These are phyloP conservation scores for Eupithecia tripunctaria DNA, from an alignment of 2,888 invertebrate genomes.

Conservation along the genomic window DNA sequence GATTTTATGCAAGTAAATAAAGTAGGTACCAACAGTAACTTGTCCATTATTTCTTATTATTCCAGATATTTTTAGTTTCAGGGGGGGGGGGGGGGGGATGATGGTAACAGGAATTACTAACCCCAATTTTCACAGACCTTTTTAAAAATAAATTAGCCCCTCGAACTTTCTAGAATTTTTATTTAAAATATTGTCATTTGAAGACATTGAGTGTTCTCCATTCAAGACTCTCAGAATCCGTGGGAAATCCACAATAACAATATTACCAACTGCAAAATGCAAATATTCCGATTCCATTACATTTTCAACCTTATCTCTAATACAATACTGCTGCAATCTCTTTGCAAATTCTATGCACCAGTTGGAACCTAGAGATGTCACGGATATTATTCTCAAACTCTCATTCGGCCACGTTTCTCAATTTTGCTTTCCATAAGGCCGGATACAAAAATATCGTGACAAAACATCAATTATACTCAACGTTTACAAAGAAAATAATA, in stretches of 20 bases:
- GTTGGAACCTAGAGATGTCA: not conserved
- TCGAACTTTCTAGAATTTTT: not conserved
- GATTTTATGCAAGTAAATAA: too few relatives aligned
- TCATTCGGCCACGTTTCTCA: not conserved
- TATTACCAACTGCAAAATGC: constrained; percentile 55
- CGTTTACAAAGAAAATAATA: not conserved
- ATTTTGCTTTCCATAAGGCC: not conserved
- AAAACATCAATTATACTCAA: not conserved
- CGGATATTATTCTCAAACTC: not conserved
- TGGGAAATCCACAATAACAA: constrained; percentile 59
- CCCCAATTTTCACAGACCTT: too few relatives aligned
- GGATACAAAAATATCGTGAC: not conserved
- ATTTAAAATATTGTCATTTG: constrained; percentile 19
- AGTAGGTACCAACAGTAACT: too few relatives aligned
- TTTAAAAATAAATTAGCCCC: not conserved
- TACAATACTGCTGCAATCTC: not conserved
- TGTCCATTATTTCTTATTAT: too few relatives aligned
- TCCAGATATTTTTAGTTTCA: too few relatives aligned
- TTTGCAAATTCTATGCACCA: not conserved
- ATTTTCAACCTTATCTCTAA: constrained; percentile 21
- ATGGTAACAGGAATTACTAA: too few relatives aligned
- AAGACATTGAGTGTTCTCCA: constrained; percentile 22
- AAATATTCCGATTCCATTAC: constrained; percentile 41
- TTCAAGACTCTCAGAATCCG: constrained; percentile 47
- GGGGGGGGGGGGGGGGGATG: too few relatives aligned